phyloP scores from a whole-genome alignment of 2,113 vertebrate species.

The Microtus oregoni region DNA sequence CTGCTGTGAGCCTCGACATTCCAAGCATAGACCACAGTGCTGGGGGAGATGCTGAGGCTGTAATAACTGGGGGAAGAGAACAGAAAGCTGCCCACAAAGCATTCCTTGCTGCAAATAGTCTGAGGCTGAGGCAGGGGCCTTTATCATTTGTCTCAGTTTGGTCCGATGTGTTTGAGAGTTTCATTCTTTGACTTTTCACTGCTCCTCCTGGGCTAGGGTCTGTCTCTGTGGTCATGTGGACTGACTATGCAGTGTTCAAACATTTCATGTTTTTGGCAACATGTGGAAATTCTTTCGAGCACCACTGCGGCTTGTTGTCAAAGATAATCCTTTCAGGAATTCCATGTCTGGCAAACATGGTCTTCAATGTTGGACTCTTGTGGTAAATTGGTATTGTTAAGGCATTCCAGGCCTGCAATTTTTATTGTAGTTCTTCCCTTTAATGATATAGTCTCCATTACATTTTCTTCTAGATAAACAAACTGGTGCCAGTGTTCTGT shows the following conservation, averaged over 20 bases:
- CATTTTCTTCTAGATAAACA: slow-evolving; percentile 77
- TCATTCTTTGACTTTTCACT: slow-evolving; percentile 60
- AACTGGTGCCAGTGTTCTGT: slow-evolving; percentile 64
- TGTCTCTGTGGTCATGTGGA: slow-evolving; percentile 51
- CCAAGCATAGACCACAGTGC: neutral
- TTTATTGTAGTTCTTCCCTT: slow-evolving; percentile 61
- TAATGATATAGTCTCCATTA: slow-evolving; percentile 68
- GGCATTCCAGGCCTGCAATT: slow-evolving; percentile 75
- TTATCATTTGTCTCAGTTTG: slow-evolving; percentile 7
- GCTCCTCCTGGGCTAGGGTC: slow-evolving; percentile 14
- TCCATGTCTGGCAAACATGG: slow-evolving; percentile 70
- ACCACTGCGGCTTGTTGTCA: slow-evolving; percentile 59
- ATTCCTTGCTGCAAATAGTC: slow-evolving; percentile 66
- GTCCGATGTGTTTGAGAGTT: slow-evolving; percentile 59
- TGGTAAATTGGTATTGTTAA: slow-evolving; percentile 69
- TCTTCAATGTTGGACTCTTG: slow-evolving; percentile 70
- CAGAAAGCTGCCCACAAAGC: slow-evolving; percentile 46
- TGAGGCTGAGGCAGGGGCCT: slow-evolving; percentile 45
- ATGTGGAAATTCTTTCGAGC: slow-evolving; percentile 55
- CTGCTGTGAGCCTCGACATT: neutral
- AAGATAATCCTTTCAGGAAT: slow-evolving; percentile 80
- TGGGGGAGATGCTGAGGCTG: neutral
- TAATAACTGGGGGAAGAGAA: slow-evolving; percentile 44
- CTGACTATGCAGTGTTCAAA: slow-evolving; percentile 51
- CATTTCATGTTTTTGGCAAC: slow-evolving; percentile 75